phyloP scores from a whole-genome alignment of 2,888 invertebrate species.

The Mallateleia sp. region DNA sequence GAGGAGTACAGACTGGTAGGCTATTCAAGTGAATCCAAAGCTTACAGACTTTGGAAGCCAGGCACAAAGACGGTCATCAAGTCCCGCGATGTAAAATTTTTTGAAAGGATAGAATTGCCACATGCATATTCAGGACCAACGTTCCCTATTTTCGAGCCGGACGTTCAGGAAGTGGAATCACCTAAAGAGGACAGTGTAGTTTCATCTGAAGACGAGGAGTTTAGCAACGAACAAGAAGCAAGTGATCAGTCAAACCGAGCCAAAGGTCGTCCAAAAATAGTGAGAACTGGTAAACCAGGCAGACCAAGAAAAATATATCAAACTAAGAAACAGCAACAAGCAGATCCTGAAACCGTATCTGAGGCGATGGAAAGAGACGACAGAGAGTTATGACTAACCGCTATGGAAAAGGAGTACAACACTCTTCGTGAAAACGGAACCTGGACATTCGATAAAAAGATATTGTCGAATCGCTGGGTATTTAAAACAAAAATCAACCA shows the following conservation, averaged over 20 bases:
- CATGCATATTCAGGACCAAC: not conserved
- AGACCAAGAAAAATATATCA: constrained; percentile 33
- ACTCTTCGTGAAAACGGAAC: constrained; percentile 72
- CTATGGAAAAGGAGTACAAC: constrained; percentile 71
- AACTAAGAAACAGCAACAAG: not conserved
- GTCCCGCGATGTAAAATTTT: constrained; percentile 29
- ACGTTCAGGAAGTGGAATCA: not conserved
- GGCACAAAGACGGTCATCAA: constrained; percentile 30
- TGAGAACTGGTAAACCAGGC: constrained; percentile 19
- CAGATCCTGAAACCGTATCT: constrained; percentile 3
- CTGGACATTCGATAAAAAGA: constrained; percentile 63
- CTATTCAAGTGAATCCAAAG: constrained; percentile 30
- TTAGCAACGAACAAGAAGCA: not conserved
- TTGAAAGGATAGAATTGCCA: constrained; percentile 17
- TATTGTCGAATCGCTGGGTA: constrained; percentile 69
- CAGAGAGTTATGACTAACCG: constrained; percentile 58
- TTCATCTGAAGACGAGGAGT: not conserved
- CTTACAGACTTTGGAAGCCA: constrained; percentile 34
- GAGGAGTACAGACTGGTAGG: constrained; percentile 31
- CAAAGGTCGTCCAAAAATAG: constrained; percentile 17
- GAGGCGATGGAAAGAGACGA: constrained; percentile 11
- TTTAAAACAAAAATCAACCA: constrained; percentile 70
- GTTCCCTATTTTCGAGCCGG: not conserved
- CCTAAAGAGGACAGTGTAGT: not conserved
- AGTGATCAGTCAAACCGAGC: constrained; percentile 6